phyloP scores from a whole-genome alignment of 1,140 invertebrate genomes.

The Vanessa tameamea region DNA sequence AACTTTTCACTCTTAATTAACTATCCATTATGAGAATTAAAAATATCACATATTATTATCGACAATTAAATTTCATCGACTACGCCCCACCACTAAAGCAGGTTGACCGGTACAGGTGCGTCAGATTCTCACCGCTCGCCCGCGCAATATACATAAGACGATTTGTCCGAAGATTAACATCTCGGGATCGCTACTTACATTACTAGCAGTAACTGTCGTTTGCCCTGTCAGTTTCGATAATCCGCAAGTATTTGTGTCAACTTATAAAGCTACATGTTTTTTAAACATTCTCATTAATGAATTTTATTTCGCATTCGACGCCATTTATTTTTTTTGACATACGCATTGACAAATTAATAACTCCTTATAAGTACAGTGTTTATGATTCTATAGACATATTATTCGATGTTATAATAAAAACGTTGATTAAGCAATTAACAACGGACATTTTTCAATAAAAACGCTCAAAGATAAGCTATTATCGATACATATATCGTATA shows the following conservation, averaged over 20 bases:
- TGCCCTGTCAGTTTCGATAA: constrained; percentile 38
- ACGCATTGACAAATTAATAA: neutral
- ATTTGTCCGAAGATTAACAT: constrained; percentile 70
- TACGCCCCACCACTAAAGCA: constrained; percentile 49
- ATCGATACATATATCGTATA: constrained; percentile 42
- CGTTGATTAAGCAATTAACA: constrained; percentile 21
- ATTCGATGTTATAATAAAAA: neutral
- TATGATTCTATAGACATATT: neutral
- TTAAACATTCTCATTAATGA: constrained; percentile 1
- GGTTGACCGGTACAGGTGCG: constrained; percentile 71
- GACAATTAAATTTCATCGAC: constrained; percentile 31
- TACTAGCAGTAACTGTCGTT: constrained; percentile 44
- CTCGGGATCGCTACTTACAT: constrained; percentile 52
- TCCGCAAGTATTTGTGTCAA: constrained; percentile 32
- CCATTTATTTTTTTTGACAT: constrained; percentile 14
- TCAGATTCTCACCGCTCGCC: constrained; percentile 62
- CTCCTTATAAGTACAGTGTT: neutral
- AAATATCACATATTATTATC: constrained; percentile 25
- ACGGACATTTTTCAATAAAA: constrained; percentile 35
- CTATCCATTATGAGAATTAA: too few species aligned
- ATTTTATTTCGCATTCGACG: neutral
- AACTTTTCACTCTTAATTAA: too few species aligned
- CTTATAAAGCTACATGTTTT: constrained; percentile 17
- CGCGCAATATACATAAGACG: constrained; percentile 52
- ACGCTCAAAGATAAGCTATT: constrained; percentile 39